Conservation (phyloP, 37 sponge, comb jelly and placozoan genomes). For the Haliclona indistincta region DNA sequence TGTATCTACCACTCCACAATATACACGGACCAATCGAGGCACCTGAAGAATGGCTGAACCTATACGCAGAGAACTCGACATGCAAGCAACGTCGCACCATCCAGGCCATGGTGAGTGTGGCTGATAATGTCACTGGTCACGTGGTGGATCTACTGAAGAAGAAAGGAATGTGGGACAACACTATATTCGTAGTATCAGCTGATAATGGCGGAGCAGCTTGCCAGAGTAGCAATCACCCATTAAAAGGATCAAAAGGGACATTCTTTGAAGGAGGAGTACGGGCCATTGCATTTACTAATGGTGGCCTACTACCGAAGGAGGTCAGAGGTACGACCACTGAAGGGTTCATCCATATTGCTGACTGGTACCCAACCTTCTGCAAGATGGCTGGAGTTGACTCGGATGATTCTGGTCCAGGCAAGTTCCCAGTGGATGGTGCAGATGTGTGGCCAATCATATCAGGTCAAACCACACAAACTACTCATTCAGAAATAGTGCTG, state of each 20-base stretch:
- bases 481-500: slow-evolving; percentile 25
- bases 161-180: slow-evolving; percentile 58
- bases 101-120: slow-evolving; percentile 55
- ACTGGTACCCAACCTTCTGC: no score
- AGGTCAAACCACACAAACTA: background rate
- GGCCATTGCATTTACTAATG: no score
- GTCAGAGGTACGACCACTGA: no score
- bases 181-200: slow-evolving; percentile 48
- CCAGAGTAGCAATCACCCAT: slow-evolving; percentile 47
- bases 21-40: slow-evolving; percentile 53
- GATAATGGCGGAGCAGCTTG: slow-evolving; percentile 56
- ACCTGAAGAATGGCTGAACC: slow-evolving; percentile 22
- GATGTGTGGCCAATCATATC: slow-evolving; percentile 39
- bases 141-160: slow-evolving; percentile 36
- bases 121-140: slow-evolving; percentile 38
- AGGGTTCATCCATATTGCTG: slow-evolving; percentile 37
- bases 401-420: slow-evolving; percentile 15
- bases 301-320: no score
- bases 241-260: slow-evolving; percentile 46
- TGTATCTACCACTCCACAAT: slow-evolving; percentile 59
- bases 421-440: slow-evolving; percentile 38
- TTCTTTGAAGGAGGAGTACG: slow-evolving; percentile 62
- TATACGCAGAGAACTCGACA: slow-evolving; percentile 2
- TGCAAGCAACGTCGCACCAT: slow-evolving; percentile 16
- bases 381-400: slow-evolving; percentile 43